Conservation (phyloP, 2,797 vertebrate species). For the Euthynnus affinis region DNA sequence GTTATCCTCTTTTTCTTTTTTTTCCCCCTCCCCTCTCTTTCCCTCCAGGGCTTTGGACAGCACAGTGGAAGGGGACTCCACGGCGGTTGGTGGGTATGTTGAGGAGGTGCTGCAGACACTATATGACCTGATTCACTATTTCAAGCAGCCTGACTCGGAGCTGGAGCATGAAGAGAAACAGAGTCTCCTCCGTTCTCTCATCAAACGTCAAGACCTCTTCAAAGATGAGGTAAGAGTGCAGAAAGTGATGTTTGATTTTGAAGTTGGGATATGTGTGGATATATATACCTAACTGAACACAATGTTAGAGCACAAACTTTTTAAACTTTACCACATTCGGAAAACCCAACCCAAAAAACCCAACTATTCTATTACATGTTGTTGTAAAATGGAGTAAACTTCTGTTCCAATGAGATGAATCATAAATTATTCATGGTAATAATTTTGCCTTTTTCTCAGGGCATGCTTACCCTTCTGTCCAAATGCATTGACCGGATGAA, state of each 20-base stretch:
- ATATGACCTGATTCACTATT: slow-evolving; percentile 96
- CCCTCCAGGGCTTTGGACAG: slow-evolving; percentile 71
- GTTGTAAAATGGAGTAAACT: neutral
- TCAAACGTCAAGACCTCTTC: slow-evolving; percentile 98
- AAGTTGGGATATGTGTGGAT: neutral
- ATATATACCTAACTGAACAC: neutral
- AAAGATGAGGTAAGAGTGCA: slow-evolving; percentile 93
- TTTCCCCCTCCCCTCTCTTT: neutral
- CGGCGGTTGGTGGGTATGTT: slow-evolving; percentile 85
- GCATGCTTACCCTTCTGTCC: slow-evolving; percentile 95
- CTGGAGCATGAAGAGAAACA: slow-evolving; percentile 97
- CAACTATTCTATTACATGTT: neutral
- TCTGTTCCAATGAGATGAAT: neutral
- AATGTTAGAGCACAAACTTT: neutral
- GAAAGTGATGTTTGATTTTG: neutral
- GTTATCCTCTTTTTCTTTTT: neutral
- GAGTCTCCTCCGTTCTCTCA: slow-evolving; percentile 95
- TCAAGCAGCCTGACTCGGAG: slow-evolving; percentile 93
- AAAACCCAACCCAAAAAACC: too few species aligned
- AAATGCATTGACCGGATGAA: slow-evolving; percentile 98
- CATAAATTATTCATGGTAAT: neutral
- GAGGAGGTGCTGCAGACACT: slow-evolving; percentile 95
- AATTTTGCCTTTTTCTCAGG: slow-evolving; percentile 80
- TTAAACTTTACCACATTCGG: neutral
- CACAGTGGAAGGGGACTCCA: slow-evolving; percentile 88